Percentiles rank a stretch among this genome's conserved stretches.
These are phyloP conservation scores for Phallusia fumigata DNA, from an alignment of 23 tunicate genomes.

Conservation along the genomic window DNA sequence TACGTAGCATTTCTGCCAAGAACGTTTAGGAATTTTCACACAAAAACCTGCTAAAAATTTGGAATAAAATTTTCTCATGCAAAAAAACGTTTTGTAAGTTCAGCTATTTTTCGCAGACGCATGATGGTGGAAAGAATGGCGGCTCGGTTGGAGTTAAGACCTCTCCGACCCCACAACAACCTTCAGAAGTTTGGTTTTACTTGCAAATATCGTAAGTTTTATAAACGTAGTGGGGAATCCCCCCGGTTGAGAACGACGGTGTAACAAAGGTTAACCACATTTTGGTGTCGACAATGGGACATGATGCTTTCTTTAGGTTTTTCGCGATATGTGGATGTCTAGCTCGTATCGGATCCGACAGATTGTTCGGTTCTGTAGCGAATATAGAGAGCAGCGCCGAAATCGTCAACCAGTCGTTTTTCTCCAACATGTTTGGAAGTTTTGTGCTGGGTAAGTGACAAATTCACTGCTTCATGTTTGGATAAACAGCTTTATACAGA, in stretches of 20 bases:
- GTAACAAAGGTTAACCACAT: too few relatives aligned
- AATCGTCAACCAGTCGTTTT: conserved; percentile 53
- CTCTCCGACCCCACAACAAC: not conserved
- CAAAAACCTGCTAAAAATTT: too few relatives aligned
- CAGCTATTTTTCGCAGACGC: not conserved
- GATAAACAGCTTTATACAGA: too few relatives aligned
- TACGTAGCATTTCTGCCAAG: too few relatives aligned
- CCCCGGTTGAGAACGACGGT: too few relatives aligned
- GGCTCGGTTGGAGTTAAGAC: not conserved
- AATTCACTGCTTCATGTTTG: too few relatives aligned
- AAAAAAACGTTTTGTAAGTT: too few relatives aligned
- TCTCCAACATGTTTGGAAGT: conserved; percentile 75
- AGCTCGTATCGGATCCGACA: conserved; percentile 29
- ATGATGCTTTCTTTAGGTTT: conserved; percentile 29
- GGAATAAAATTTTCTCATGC: too few relatives aligned
- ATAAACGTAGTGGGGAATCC: too few relatives aligned
- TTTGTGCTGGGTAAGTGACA: conserved; percentile 47
- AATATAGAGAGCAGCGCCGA: conserved; percentile 26
- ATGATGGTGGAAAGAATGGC: not conserved
- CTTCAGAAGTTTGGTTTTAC: not conserved
- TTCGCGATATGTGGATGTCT: conserved; percentile 49
- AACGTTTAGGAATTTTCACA: too few relatives aligned
- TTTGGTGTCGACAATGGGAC: too few relatives aligned
- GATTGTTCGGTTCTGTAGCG: conserved; percentile 22
- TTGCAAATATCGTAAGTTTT: not conserved